phyloP scores from a whole-genome alignment of 1,140 invertebrate species.

The Tetragonula clypearis region DNA sequence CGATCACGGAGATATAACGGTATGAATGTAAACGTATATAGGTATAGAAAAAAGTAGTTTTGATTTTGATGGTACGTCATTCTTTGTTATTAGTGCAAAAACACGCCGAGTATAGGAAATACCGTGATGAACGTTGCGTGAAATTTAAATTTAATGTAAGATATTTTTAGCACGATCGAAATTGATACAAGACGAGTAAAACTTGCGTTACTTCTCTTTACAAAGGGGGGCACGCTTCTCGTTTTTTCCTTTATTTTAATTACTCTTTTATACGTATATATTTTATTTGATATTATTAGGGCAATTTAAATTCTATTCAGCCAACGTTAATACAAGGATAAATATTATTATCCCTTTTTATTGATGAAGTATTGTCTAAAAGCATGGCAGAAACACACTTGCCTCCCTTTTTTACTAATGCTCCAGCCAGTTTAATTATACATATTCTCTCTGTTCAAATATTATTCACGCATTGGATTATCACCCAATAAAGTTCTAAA shows the following conservation, averaged over 20 bases:
- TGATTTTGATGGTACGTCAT: conserved; percentile 23
- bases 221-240: not conserved
- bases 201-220: not conserved
- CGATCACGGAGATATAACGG: not conserved
- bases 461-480: conserved; percentile 59
- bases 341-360: not conserved
- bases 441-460: conserved; percentile 51
- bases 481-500: conserved; percentile 68
- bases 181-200: not conserved
- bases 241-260: not conserved
- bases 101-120: not conserved
- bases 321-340: conserved; percentile 23
- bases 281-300: conserved; percentile 1
- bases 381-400: conserved; percentile 31
- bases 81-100: not conserved
- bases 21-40: conserved; percentile 12
- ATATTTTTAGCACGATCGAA: conserved; percentile 6
- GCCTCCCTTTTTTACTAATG: conserved; percentile 40
- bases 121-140: not conserved
- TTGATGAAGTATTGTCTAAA: conserved; percentile 57
- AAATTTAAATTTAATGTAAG: not conserved
- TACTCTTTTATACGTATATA: not conserved
- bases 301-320: conserved; percentile 33
- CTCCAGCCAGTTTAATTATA: conserved; percentile 65
- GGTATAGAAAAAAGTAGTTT: conserved; percentile 14